Evolutionary conservation across 2,888 invertebrate genomes (phyloP), one percentile per base, ranked within the genome.

Genomic region (Rhaphigaster nebulosa): DNA sequence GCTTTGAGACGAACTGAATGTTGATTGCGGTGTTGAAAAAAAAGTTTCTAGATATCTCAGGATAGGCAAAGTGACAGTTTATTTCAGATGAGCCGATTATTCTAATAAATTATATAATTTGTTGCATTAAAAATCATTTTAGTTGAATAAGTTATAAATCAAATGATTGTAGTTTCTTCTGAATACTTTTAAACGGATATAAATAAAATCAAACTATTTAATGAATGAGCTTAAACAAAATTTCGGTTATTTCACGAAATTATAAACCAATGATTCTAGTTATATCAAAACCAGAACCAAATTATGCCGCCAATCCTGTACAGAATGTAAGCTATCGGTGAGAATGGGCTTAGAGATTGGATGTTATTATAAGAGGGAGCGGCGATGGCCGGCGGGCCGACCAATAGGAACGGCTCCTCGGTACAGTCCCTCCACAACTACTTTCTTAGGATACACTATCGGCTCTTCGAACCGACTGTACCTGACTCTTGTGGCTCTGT

Each of bases 301-400:
- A 76, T 20, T 10, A 5, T 20, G 70, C 34, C 34, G 34, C 34
- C 70, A 76, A 76, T 76, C 70, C 20, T 76, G 70, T 23, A 10
- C 10, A 76, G 34, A 38, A 38, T 13, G 23, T 38, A 76, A 76
- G 70, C 20, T 76, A 76, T 76, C 70, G 70, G 70, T 38, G 70
- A 76, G 70, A 76, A 76, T 76, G 70, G 70, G 70, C 70, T 76
- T 76, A 34, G 70, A 76, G 70, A 76, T 76, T 76, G 70, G 70
- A 76, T 76, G 84, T 84, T 84, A 84, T 84, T 84, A 45, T 45
- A 84, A 84, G 84, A 84, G 84, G 84, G 84, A 84, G 84, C 41
- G 84, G 45, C 45, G 84, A 84, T 84, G 84, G 84, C 84, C 84
- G 84, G 84, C 70, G 84, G 13, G 41, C 6, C 45, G 84, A 26